Base-by-base conservation (phyloP, 2,888 invertebrate genomes). In the Physocephala rufipes region DNA sequence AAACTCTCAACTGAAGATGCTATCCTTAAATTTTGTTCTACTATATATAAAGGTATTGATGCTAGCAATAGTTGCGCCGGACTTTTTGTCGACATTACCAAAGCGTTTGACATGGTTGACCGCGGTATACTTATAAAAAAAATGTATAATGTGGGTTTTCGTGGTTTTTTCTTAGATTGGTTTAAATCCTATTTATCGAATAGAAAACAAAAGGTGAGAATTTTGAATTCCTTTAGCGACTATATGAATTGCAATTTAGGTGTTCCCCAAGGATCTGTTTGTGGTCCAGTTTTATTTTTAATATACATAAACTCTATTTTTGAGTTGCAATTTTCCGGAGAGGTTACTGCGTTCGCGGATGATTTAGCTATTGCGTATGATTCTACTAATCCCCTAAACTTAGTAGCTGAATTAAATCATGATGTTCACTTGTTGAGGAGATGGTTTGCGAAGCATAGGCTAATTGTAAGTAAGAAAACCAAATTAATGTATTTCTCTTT, bases 1-100 rank as follows among this genome's bases (percentile, higher is more conserved):
- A 45, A 55, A 12, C 67, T 68, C 19, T 68, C 66, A 7, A 66
- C 68, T 2, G 49, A 49, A 30, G 72, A 69, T 36, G 68, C 53
- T 28, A 21, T 72, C 12, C 58, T 72, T 1, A 47, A 68, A 13
- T 61, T 64, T 9, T 53, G 53, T n/a, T 7, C n/a, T 19, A 13
- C 19, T 2, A n/a, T 53, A 7, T n/a, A 53, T 21, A n/a, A 21
- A 7, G 21, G 53, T 12, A 2, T 53, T 2, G 21, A 53, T 53
- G 2, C 12, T 9, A 53, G 21, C 3, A 15, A 53, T 7, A n/a
- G 4, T 21, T n/a, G 4, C 21, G 53, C 16, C 9, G 19, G 7
- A 12, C 21, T 53, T 12, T 53, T n/a, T n/a, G 9, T 53, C 2
- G 53, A 53, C 2, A 53, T 53, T 2, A 53, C 53, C 12, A 53